These are phyloP conservation scores for Hedya salicella DNA, from an alignment of 2,888 invertebrate genomes.

Conservation along the genomic window DNA sequence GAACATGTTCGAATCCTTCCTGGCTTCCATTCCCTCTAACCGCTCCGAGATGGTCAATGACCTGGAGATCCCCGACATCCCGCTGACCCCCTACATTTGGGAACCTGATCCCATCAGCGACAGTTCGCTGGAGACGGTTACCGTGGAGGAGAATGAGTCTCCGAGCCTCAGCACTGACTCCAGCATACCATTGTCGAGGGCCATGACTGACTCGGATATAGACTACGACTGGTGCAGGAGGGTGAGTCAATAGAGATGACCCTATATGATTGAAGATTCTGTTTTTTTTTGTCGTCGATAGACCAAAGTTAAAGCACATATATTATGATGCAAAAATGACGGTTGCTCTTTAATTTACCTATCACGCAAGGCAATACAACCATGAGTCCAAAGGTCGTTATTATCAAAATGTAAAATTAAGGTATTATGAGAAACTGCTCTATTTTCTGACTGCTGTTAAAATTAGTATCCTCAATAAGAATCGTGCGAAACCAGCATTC, in stretches of 20 bases:
- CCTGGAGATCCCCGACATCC: constrained; percentile 68
- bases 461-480: too few relatives aligned
- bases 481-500: too few relatives aligned
- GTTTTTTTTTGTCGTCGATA: not conserved
- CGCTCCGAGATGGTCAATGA: constrained; percentile 70
- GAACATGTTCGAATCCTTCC: constrained; percentile 67
- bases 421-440: too few relatives aligned
- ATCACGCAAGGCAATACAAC: too few relatives aligned
- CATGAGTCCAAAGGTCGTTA: too few relatives aligned
- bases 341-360: too few relatives aligned
- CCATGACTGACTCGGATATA: constrained; percentile 78
- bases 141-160: constrained; percentile 53
- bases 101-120: constrained; percentile 48
- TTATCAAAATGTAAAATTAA: too few relatives aligned
- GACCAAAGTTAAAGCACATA: too few relatives aligned
- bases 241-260: too few relatives aligned
- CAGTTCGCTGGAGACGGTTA: constrained; percentile 9
- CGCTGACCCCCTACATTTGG: constrained; percentile 65
- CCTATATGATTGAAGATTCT: too few relatives aligned
- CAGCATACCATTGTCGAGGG: constrained; percentile 70
- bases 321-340: too few relatives aligned
- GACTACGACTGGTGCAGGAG: constrained; percentile 68
- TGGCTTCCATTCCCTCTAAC: constrained; percentile 67
- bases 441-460: too few relatives aligned
- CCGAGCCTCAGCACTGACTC: constrained; percentile 64